Percentiles rank a stretch among this genome's conserved stretches.
phyloP scores from a whole-genome alignment of 1,140 invertebrate genomes.

The Linepithema humile region DNA sequence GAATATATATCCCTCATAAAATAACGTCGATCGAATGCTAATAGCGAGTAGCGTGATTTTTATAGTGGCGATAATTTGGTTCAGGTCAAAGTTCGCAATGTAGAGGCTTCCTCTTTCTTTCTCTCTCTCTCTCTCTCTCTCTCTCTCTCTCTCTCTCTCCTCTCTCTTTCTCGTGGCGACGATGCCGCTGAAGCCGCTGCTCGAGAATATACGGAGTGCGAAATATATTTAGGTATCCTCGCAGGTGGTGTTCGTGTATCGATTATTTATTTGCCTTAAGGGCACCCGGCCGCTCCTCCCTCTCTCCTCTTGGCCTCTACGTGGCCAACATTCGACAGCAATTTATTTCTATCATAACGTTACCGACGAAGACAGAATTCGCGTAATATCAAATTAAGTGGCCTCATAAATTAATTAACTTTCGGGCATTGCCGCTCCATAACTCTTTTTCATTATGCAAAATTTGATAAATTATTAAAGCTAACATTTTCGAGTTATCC shows the following conservation, averaged over 20 bases:
- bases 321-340: constrained; percentile 47
- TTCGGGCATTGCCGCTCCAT: neutral
- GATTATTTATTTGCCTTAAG: constrained; percentile 64
- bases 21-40: constrained; percentile 66
- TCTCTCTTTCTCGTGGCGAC: constrained; percentile 9
- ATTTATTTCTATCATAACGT: constrained; percentile 62
- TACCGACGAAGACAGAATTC: constrained; percentile 49
- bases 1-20: constrained; percentile 58
- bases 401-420: constrained; percentile 56
- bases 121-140: constrained; percentile 3
- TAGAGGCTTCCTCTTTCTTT: constrained; percentile 7
- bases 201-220: constrained; percentile 59
- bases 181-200: constrained; percentile 14
- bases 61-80: constrained; percentile 67
- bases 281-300: constrained; percentile 7
- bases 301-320: neutral
- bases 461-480: neutral
- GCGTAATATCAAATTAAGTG: constrained; percentile 53
- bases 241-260: constrained; percentile 51
- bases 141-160: neutral
- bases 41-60: constrained; percentile 66
- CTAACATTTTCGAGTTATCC: neutral
- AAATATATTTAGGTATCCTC: constrained; percentile 65
- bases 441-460: constrained; percentile 16
- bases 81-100: constrained; percentile 40